Evolutionary conservation across 2,888 invertebrate genomes (phyloP).

Genomic region (Leptopterna dolabrata): DNA sequence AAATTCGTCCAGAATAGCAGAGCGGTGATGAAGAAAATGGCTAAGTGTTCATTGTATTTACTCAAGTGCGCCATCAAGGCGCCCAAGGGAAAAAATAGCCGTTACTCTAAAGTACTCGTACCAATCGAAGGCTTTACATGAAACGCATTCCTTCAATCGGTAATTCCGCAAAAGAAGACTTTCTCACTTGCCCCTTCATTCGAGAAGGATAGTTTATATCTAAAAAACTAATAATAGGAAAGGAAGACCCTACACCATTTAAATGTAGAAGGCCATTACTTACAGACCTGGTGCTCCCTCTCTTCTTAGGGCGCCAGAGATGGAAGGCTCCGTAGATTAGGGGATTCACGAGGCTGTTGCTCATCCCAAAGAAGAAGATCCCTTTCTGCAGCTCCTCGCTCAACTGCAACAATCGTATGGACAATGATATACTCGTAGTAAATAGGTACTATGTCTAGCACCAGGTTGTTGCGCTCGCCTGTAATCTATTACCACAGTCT

Average conservation of each 20-base stretch:
- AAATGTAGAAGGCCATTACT: conserved; percentile 34
- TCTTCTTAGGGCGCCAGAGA: conserved; percentile 74
- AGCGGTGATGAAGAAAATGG: no score
- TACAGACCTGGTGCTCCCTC: conserved; percentile 65
- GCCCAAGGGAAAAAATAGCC: no score
- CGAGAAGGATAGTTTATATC: no score
- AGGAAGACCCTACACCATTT: background rate
- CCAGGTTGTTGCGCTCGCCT: background rate
- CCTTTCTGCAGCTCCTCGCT: conserved; percentile 77
- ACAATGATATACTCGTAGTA: background rate
- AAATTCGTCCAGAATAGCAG: no score
- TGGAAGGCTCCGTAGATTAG: conserved; percentile 91
- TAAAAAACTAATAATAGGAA: background rate
- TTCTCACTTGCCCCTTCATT: no score
- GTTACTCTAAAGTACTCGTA: no score
- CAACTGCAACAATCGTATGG: conserved; percentile 69
- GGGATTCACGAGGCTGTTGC: conserved; percentile 86
- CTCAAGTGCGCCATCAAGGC: no score
- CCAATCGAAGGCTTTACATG: no score
- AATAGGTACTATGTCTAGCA: background rate
- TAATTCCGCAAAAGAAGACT: no score
- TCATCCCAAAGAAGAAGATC: conserved; percentile 88
- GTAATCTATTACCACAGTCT: no score
- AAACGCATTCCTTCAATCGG: no score
- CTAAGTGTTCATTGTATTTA: no score